These are phyloP conservation scores for Cebus imitator DNA, from an alignment of 2,113 vertebrate genomes.

Conservation along the genomic window DNA sequence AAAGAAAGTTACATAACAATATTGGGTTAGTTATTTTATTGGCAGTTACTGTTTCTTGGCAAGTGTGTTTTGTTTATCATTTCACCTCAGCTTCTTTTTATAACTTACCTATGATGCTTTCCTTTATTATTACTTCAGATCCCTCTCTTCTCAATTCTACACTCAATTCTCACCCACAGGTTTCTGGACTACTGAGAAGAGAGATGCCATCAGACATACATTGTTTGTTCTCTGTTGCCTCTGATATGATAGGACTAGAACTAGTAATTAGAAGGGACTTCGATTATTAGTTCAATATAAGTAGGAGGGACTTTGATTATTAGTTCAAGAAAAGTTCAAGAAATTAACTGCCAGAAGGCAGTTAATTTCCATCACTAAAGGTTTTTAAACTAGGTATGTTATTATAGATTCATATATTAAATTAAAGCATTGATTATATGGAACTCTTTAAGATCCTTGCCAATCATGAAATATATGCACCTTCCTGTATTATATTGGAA, in stretches of 20 bases:
- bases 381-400: not conserved
- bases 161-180: not conserved
- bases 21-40: not conserved
- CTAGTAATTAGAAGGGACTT: not conserved
- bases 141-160: not conserved
- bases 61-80: not conserved
- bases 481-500: not conserved
- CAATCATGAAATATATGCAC: not conserved
- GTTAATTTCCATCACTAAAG: not conserved
- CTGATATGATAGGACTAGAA: not conserved
- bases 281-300: not conserved
- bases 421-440: not conserved
- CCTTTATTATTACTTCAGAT: not conserved
- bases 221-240: not conserved
- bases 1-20: not conserved
- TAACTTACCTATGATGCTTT: not conserved
- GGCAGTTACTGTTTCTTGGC: not conserved
- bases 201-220: not conserved
- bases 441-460: not conserved
- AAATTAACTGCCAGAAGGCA: not conserved
- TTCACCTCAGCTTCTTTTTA: not conserved
- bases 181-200: not conserved
- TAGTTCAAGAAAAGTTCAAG: not conserved
- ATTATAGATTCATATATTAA: not conserved
- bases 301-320: not conserved